Evolutionary conservation across 2,113 vertebrate genomes (phyloP).

Genomic region (Anhinga anhinga): DNA sequence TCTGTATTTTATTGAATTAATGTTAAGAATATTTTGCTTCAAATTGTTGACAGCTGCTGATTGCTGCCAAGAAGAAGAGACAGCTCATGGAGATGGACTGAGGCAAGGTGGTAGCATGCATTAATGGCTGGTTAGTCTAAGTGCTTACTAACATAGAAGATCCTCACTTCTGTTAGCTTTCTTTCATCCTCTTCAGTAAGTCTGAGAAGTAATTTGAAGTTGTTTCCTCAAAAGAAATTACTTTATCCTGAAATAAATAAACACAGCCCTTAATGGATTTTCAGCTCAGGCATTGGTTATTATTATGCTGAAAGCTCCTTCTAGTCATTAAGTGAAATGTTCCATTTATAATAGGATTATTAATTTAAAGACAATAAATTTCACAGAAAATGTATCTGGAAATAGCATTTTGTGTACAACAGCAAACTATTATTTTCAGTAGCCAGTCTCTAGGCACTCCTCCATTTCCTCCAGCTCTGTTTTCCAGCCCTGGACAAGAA

Average conservation of each 20-base stretch:
- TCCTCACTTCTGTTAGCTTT: neutral
- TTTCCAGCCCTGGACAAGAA: neutral
- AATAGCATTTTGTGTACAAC: neutral
- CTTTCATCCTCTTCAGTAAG: neutral
- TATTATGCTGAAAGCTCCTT: neutral
- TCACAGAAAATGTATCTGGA: neutral
- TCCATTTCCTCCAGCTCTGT: neutral
- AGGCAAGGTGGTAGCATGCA: neutral
- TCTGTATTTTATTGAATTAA: neutral
- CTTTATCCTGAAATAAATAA: neutral
- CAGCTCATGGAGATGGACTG: neutral
- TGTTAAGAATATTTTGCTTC: neutral
- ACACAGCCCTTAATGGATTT: accelerated
- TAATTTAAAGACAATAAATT: neutral
- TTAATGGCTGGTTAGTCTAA: accelerated
- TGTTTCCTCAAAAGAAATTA: neutral
- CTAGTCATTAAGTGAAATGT: neutral
- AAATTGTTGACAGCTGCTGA: neutral
- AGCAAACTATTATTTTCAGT: neutral
- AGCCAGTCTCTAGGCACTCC: neutral
- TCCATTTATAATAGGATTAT: neutral
- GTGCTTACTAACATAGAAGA: neutral
- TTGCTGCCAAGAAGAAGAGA: neutral
- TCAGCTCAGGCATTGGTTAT: neutral
- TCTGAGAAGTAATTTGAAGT: neutral